Evolutionary conservation across 2,797 vertebrate species (phyloP).

Genomic region (Rhadinocentrus ornatus): DNA sequence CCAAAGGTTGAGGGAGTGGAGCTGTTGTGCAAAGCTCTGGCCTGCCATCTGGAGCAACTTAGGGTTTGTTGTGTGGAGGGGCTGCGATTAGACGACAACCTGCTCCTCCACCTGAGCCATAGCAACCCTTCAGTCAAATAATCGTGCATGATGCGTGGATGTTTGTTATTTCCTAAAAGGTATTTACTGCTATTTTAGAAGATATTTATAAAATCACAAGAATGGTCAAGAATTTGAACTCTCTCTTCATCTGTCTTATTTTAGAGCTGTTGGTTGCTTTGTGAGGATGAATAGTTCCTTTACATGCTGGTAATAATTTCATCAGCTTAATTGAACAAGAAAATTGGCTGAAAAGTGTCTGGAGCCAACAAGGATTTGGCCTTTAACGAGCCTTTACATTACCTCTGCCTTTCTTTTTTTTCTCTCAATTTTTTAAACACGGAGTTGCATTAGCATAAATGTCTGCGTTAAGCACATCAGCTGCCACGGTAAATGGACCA

Average conservation of each 20-base stretch:
- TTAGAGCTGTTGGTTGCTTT: neutral
- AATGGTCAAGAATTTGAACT: conserved; percentile 2
- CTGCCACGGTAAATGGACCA: conserved; percentile 74
- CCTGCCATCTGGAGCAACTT: neutral
- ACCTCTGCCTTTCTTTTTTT: conserved; percentile 51
- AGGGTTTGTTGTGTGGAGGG: neutral
- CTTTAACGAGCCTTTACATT: conserved; percentile 75
- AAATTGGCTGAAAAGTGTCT: conserved; percentile 66
- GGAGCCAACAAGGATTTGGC: conserved; percentile 55
- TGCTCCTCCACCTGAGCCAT: neutral
- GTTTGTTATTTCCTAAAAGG: too few species aligned
- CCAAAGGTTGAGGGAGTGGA: neutral
- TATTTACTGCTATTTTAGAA: neutral
- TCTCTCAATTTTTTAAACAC: conserved; percentile 34
- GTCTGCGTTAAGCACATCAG: conserved; percentile 77
- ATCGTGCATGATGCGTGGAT: neutral
- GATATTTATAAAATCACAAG: neutral
- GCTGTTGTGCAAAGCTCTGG: neutral
- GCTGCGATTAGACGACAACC: neutral
- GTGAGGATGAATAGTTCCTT: conserved; percentile 36
- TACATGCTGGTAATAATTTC: conserved; percentile 56
- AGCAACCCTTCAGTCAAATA: neutral
- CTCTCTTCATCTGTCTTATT: conserved; percentile 6
- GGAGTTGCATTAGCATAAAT: conserved; percentile 74
- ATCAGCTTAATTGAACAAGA: conserved; percentile 66